Percentiles rank a stretch among this genome's conserved stretches.
These are phyloP conservation scores for Oxyura jamaicensis DNA, from an alignment of 2,113 vertebrate genomes.

Conservation along the genomic window DNA sequence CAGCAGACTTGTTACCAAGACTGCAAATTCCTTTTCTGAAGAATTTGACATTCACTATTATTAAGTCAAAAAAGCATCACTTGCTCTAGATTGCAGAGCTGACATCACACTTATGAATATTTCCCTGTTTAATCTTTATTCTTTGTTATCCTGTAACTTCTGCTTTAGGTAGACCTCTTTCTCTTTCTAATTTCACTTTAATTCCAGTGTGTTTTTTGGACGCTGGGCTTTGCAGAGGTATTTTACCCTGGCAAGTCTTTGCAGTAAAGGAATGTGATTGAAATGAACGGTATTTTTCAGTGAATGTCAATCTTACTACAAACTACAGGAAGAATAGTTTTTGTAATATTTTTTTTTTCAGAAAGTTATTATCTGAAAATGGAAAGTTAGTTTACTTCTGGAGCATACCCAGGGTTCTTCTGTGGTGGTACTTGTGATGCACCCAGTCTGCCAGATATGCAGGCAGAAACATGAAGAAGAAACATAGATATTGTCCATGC, in stretches of 20 bases:
- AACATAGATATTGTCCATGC: not conserved
- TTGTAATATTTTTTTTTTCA: slow-evolving; percentile 10
- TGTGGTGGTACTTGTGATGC: not conserved
- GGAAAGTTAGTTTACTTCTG: slow-evolving; percentile 34
- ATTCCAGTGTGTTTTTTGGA: slow-evolving; percentile 34
- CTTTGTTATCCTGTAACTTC: slow-evolving; percentile 8
- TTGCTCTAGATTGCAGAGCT: slow-evolving; percentile 26
- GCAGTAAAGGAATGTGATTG: not conserved
- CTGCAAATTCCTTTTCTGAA: slow-evolving; percentile 39
- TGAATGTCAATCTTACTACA: not conserved
- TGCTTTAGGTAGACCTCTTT: not conserved
- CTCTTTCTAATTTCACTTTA: slow-evolving; percentile 34
- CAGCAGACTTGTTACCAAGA: slow-evolving; percentile 32
- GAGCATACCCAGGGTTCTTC: slow-evolving; percentile 21
- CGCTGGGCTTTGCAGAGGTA: not conserved
- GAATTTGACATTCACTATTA: slow-evolving; percentile 55
- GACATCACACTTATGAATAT: slow-evolving; percentile 28
- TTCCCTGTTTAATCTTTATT: slow-evolving; percentile 4
- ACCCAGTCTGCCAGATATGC: not conserved
- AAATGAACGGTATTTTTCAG: slow-evolving; percentile 1
- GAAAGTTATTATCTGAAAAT: slow-evolving; percentile 22
- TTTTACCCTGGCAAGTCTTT: slow-evolving; percentile 1
- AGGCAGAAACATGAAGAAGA: not conserved
- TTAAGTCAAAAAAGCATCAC: slow-evolving; percentile 34
- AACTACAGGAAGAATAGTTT: slow-evolving; percentile 9